Percentiles rank a stretch among this genome's conserved stretches.
These are phyloP conservation scores for Cheilosia soror DNA, from an alignment of 2,888 invertebrate genomes.

Conservation along the genomic window DNA sequence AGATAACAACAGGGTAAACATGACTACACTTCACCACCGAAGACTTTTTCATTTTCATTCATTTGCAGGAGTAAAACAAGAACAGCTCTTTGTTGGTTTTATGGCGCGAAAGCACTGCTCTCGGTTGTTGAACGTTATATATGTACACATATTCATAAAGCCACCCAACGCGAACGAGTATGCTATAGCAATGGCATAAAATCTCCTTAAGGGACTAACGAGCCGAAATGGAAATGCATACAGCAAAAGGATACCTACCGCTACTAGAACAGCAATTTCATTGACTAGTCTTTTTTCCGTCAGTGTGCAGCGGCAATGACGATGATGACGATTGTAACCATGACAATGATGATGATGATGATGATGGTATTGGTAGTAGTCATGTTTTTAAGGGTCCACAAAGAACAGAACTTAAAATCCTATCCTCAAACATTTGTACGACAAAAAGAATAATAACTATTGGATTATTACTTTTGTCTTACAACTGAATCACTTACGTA, in stretches of 20 bases:
- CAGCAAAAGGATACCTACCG: slow-evolving; percentile 48
- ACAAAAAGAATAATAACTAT: slow-evolving; percentile 52
- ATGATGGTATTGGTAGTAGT: neutral
- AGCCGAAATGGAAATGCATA: slow-evolving; percentile 69
- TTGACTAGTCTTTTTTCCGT: slow-evolving; percentile 34
- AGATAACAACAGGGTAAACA: slow-evolving; percentile 71
- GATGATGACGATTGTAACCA: slow-evolving; percentile 34
- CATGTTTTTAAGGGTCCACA: slow-evolving; percentile 1
- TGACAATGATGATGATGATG: slow-evolving; percentile 29
- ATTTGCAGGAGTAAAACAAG: slow-evolving; percentile 33
- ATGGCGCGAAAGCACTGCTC: slow-evolving; percentile 36
- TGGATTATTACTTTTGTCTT: slow-evolving; percentile 64
- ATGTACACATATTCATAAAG: neutral
- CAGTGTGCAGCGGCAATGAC: neutral
- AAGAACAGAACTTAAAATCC: slow-evolving; percentile 2
- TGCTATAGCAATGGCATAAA: slow-evolving; percentile 29
- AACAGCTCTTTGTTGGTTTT: slow-evolving; percentile 33
- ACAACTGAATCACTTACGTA: slow-evolving; percentile 60
- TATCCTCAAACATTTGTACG: slow-evolving; percentile 31
- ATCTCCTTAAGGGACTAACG: slow-evolving; percentile 65
- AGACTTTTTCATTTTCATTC: slow-evolving; percentile 42
- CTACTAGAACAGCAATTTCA: slow-evolving; percentile 35
- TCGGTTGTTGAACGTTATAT: neutral
- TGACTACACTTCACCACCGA: slow-evolving; percentile 60
- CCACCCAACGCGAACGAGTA: neutral